Base-by-base conservation (phyloP, 2,888 invertebrate genomes). In the Apocheima hispidaria region DNA sequence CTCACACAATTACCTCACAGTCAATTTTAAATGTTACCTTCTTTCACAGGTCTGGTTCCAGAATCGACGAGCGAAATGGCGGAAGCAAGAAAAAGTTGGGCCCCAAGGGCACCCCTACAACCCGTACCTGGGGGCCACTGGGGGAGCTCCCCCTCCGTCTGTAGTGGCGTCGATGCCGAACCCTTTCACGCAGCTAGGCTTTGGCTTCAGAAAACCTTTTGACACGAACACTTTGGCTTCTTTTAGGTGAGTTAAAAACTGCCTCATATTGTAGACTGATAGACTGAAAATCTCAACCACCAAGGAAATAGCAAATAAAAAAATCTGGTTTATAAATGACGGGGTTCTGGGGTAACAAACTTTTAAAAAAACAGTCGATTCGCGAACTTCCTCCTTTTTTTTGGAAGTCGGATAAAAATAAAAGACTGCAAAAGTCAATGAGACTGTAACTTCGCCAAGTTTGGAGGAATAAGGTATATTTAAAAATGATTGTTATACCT, bases 31-130 rank as follows among this genome's bases (percentile, higher is more conserved):
- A 41, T n/a, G 6, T 23, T 14, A 4, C 3, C 16, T 55, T 82
- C 73, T 84, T 76, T 94, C 93, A 0, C 94, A 98, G 98, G 98
- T 98, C 4, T 98, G 98, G 98, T 98, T 98, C 87, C 98, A 98
- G 93, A 98, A 98, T 86, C 94, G 98, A 1, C 94, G 98, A 38
- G 98, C 98, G 46, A 98, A 98, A 90, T 98, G 98, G 98, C 94
- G 98, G 38, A 98, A 98, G 81, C 97, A 97, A 81, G 98, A 98
- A 88, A 98, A 97, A 88, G 98, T 98, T 60, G 98, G 98, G 0
- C 98, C 98, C 0, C 96, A 97, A 78, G 97, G 94, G 1, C 98
- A 98, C 84, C 98, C 98, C 0, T 98, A 98, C 94, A 97, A 96
- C 83, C 97, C 97, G 1, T 97, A 97, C 87, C 84, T 97, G 49